Evolutionary conservation across 1,140 invertebrate species (phyloP).

Genomic region (Polyergus mexicanus): DNA sequence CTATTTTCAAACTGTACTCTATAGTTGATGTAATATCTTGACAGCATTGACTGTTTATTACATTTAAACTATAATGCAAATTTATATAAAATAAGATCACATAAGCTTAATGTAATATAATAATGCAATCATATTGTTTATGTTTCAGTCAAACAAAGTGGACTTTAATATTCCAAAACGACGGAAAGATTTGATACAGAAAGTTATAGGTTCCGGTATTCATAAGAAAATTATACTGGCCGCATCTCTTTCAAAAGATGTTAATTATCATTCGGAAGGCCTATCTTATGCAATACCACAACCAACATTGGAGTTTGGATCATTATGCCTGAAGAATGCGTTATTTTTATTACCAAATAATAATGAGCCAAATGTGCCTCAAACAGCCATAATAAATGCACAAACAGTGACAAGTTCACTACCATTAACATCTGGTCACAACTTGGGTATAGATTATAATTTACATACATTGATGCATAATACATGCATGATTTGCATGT

Average conservation of each 20-base stretch:
- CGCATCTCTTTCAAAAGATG: conserved; percentile 87
- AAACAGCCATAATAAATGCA: conserved; percentile 71
- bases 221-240: conserved; percentile 90
- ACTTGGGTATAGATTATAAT: conserved; percentile 67
- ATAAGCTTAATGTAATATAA: not conserved
- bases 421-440: conserved; percentile 76
- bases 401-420: conserved; percentile 73
- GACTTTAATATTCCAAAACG: conserved; percentile 89
- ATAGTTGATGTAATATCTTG: not conserved
- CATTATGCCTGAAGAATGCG: conserved; percentile 95
- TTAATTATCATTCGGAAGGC: conserved; percentile 88
- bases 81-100: not conserved
- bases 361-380: conserved; percentile 76
- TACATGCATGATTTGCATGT: not conserved
- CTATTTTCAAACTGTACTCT: not conserved
- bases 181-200: conserved; percentile 89
- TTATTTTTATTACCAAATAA: conserved; percentile 88
- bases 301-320: conserved; percentile 95
- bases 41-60: not conserved
- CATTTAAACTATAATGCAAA: not conserved
- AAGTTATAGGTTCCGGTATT: conserved; percentile 88
- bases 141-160: conserved; percentile 88
- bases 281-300: conserved; percentile 94
- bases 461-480: not conserved
- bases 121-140: not conserved